A percentile compares a stretch with the other conserved stretches of the same genome.
Conservation (phyloP, 1,140 invertebrate genomes). For the Neomicropteryx cornuta region DNA sequence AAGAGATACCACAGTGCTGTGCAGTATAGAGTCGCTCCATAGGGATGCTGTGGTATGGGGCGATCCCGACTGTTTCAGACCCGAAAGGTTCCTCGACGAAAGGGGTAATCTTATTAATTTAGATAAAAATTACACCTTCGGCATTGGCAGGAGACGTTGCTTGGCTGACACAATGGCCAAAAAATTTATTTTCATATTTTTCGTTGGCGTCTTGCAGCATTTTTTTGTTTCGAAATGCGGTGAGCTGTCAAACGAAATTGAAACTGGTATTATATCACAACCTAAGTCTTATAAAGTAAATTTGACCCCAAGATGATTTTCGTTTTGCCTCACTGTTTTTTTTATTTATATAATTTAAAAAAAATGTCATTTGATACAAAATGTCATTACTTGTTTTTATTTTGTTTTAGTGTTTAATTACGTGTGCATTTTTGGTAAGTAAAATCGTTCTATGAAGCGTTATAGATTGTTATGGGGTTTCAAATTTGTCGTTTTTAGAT, state of each 20-base stretch:
- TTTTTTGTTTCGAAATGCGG: slow-evolving; percentile 25
- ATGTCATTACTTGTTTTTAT: too few species aligned
- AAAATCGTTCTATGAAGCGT: too few species aligned
- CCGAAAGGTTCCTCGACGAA: slow-evolving; percentile 48
- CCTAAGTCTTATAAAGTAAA: slow-evolving; percentile 23
- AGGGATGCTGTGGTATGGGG: slow-evolving; percentile 49
- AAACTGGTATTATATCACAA: slow-evolving; percentile 26
- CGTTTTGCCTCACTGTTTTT: slow-evolving; percentile 1
- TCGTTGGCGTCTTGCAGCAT: slow-evolving; percentile 55
- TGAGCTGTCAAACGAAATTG: slow-evolving; percentile 21
- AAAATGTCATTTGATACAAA: too few species aligned
- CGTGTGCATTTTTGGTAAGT: too few species aligned
- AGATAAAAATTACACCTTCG: slow-evolving; percentile 53
- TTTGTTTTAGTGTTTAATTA: too few species aligned
- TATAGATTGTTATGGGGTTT: too few species aligned
- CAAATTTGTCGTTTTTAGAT: too few species aligned
- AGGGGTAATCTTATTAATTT: slow-evolving; percentile 34
- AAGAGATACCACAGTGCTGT: slow-evolving; percentile 50
- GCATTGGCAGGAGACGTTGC: slow-evolving; percentile 60
- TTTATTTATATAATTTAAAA: too few species aligned
- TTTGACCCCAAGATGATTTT: slow-evolving; percentile 18
- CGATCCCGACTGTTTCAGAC: slow-evolving; percentile 57
- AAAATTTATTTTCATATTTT: slow-evolving; percentile 61
- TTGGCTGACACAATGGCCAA: slow-evolving; percentile 64
- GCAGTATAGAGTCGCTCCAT: slow-evolving; percentile 53